Evolutionary conservation across 2,113 vertebrate species (phyloP).

Genomic region (Xiphophorus couchianus): DNA sequence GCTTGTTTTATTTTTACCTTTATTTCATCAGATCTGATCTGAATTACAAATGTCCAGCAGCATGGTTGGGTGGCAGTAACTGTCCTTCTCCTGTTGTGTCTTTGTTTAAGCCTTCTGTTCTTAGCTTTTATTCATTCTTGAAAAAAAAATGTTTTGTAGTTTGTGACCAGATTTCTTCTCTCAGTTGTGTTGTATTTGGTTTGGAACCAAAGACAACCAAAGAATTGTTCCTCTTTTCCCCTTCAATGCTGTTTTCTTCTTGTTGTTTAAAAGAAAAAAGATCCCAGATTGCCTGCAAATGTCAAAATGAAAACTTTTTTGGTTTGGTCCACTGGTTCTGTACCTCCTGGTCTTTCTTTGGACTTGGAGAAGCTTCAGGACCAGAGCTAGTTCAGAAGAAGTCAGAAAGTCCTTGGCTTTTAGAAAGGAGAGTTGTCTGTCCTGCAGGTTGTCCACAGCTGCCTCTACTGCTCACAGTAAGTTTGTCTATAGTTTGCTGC

Average conservation of each 20-base stretch:
- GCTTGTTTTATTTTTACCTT: neutral
- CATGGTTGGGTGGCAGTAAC: neutral
- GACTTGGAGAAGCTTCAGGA: neutral
- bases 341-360: neutral
- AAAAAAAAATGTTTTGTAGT: neutral
- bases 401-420: neutral
- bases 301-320: neutral
- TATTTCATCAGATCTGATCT: neutral
- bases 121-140: neutral
- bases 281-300: conserved; percentile 1
- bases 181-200: neutral
- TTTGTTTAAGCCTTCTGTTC: neutral
- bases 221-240: neutral
- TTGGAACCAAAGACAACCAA: neutral
- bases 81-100: neutral
- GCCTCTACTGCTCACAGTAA: conserved; percentile 24
- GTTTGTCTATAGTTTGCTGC: neutral
- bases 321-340: neutral
- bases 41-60: neutral
- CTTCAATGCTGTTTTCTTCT: neutral
- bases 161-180: neutral
- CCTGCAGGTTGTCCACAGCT: conserved; percentile 32
- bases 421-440: neutral
- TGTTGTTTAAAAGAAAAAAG: neutral
- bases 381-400: neutral